Base-by-base conservation (phyloP, 2,888 invertebrate species). In the Notodromas monacha region DNA sequence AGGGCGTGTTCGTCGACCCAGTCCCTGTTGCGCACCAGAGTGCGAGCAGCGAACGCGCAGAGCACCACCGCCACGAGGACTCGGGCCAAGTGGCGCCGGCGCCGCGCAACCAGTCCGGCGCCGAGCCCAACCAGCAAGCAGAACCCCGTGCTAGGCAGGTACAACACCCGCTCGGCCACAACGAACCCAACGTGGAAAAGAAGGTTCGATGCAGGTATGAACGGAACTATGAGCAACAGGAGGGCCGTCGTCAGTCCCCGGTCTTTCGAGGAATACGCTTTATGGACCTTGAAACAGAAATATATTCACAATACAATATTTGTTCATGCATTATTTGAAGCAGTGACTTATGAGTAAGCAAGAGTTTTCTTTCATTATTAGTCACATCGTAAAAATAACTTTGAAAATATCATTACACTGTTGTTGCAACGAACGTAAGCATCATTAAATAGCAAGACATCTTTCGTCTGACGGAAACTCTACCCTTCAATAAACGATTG, bases 1-100 rank as follows among this genome's bases (percentile, higher is more conserved):
- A 92, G 60, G 40, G 66, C 68, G 51, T 89, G 86, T 52, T 89
- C 89, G 42, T 74, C 68, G 40, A 60, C 57, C 89, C 89, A 89
- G 51, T 84, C 86, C 33, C 60, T 55, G 49, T 86, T 89, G 29
- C 52, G 34, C 13, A 42, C 31, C 26, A 50, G 39, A 12, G 54
- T 51, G 36, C 48, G 39, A 27, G 42, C 38, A 34, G 45, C 39
- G 37, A 45, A 43, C 32, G 44, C 36, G 30, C 41, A 16, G 32
- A 49, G 29, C 31, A 48, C 21, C 6, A 36, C 21, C n/a, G 31
- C 33, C n/a, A 35, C 21, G 6, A 31, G 33, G 12, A 16, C 15
- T 5, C 31, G 28, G 21, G 35, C 31, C 12, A 31, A 12, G 14
- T 30, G 12, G 2, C 33, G 31, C 27, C 31, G 32, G 12, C 29